Evolutionary conservation across 2,888 invertebrate species (phyloP).

Genomic region (Folsomia candida): DNA sequence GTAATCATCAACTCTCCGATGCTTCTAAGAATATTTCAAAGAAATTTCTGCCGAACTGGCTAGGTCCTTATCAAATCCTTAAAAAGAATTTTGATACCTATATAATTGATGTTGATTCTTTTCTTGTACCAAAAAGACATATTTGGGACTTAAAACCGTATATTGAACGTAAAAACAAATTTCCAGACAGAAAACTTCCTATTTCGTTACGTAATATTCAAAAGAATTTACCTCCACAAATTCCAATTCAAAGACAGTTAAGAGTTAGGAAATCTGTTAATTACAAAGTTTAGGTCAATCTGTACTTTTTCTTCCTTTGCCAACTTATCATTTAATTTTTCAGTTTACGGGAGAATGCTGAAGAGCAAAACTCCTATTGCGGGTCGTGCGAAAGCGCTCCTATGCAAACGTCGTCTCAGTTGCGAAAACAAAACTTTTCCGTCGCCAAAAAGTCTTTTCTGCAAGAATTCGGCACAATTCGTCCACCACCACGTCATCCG

Average conservation of each 20-base stretch:
- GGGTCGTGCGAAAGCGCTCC: not conserved
- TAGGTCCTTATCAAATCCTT: not conserved
- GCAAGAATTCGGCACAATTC: not conserved
- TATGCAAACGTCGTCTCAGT: not conserved
- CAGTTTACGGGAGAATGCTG: not conserved
- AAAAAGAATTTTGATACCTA: not conserved
- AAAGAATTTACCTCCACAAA: not conserved
- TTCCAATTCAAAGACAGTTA: not conserved
- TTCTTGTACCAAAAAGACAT: not conserved
- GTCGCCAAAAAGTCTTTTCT: not conserved
- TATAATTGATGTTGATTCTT: not conserved
- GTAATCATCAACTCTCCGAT: conserved; percentile 17
- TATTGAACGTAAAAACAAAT: not conserved
- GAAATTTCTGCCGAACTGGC: conserved; percentile 20
- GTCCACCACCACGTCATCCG: not conserved
- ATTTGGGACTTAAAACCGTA: not conserved
- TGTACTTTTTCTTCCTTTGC: not conserved
- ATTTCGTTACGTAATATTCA: not conserved
- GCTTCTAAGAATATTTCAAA: not conserved
- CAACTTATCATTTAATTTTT: not conserved
- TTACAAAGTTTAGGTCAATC: not conserved
- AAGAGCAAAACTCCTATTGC: not conserved
- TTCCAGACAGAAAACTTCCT: not conserved
- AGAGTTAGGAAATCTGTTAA: not conserved
- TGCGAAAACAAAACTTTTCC: not conserved